Evolutionary conservation across 2,113 vertebrate species (phyloP).

Genomic region (Pluvialis apricaria): DNA sequence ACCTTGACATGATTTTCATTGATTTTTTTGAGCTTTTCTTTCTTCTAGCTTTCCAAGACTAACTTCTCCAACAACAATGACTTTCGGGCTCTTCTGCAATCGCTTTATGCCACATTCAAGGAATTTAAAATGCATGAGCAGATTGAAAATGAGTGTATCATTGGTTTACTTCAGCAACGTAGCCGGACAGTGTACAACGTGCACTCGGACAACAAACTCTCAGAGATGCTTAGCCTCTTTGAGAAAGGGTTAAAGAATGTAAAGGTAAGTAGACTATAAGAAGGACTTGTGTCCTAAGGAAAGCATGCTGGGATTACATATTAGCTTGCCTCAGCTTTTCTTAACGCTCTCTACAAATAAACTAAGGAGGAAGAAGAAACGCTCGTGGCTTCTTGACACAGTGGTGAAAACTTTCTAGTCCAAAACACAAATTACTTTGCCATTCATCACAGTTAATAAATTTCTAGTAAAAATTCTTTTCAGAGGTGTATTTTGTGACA

Average conservation of each 20-base stretch:
- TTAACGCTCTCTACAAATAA: background rate
- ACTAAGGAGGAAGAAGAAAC: background rate
- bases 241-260: constrained; percentile 93
- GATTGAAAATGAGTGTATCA: constrained; percentile 98
- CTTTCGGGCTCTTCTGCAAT: constrained; percentile 94
- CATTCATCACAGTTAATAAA: background rate
- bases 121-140: constrained; percentile 99
- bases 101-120: constrained; percentile 93
- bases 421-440: background rate
- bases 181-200: constrained; percentile 93
- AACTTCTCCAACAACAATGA: constrained; percentile 99
- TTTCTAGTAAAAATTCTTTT: background rate
- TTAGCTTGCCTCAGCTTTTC: background rate
- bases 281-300: background rate
- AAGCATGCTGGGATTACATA: background rate
- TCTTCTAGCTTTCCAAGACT: constrained; percentile 90
- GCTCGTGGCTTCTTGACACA: background rate
- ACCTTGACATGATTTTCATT: background rate
- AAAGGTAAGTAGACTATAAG: constrained; percentile 76
- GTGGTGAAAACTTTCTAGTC: background rate
- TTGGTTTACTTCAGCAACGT: constrained; percentile 91
- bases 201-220: constrained; percentile 96
- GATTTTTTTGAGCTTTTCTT: constrained; percentile 5
- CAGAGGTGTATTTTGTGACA: background rate
- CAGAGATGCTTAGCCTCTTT: constrained; percentile 96